phyloP scores from a whole-genome alignment of 2,797 vertebrate genomes.

The Loris lydekkerianus region DNA sequence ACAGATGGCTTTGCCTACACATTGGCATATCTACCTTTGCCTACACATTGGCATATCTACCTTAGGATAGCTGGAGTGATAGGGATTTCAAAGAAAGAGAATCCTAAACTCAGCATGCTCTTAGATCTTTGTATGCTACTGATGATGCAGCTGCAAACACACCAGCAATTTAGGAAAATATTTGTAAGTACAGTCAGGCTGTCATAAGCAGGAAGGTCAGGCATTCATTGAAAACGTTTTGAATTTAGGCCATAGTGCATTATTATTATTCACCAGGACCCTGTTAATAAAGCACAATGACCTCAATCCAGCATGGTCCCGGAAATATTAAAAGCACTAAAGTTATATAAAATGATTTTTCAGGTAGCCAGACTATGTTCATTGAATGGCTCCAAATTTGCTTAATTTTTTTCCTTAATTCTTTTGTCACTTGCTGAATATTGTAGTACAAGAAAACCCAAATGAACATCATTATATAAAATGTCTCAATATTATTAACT shows the following conservation, averaged over 20 bases:
- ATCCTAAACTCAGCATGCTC: neutral
- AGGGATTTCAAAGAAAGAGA: neutral
- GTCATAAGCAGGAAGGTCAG: neutral
- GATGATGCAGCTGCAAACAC: neutral
- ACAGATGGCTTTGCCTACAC: neutral
- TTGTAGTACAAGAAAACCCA: neutral
- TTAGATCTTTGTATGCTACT: neutral
- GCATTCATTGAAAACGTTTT: neutral
- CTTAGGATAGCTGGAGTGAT: neutral
- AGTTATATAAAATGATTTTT: neutral
- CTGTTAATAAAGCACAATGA: neutral
- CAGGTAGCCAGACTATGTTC: neutral
- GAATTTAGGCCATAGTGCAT: neutral
- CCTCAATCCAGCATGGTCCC: neutral
- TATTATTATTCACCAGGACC: neutral
- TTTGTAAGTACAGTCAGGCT: neutral
- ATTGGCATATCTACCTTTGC: neutral
- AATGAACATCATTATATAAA: neutral
- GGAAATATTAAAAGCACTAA: neutral
- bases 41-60: neutral
- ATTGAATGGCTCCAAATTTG: neutral
- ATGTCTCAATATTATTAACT: neutral
- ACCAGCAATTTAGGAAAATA: neutral
- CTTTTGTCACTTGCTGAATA: neutral
- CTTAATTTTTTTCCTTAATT: constrained; percentile 25